Percentiles rank a stretch among this genome's conserved stretches.
phyloP scores from a whole-genome alignment of 1,140 invertebrate species.

The Piezodorus guildinii region DNA sequence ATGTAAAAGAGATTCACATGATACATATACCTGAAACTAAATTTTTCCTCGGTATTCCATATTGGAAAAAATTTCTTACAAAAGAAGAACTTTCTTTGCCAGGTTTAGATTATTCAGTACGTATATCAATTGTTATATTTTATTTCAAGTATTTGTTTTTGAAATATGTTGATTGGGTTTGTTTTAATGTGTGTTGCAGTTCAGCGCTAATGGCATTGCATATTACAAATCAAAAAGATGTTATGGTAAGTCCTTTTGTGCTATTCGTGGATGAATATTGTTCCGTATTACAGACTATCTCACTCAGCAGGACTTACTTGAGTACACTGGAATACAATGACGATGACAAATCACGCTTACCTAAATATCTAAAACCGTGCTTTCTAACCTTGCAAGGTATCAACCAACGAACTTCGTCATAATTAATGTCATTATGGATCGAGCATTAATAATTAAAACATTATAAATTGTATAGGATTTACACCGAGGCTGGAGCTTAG shows the following conservation, averaged over 20 bases:
- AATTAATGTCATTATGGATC: not conserved
- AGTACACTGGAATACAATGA: too few relatives aligned
- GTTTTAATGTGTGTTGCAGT: too few relatives aligned
- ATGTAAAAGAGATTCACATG: constrained; percentile 46
- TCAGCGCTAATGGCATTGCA: constrained; percentile 42
- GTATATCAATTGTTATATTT: not conserved
- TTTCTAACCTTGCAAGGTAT: too few relatives aligned
- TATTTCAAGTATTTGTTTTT: not conserved
- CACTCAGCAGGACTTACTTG: too few relatives aligned
- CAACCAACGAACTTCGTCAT: too few relatives aligned
- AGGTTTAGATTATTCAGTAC: constrained; percentile 47
- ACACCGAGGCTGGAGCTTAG: too few relatives aligned
- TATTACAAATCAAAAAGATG: constrained; percentile 66
- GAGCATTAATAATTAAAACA: not conserved
- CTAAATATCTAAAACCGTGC: too few relatives aligned
- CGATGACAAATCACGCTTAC: too few relatives aligned
- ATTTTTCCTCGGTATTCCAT: constrained; percentile 57
- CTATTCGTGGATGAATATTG: constrained; percentile 11
- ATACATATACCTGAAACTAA: constrained; percentile 72
- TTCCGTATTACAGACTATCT: too few relatives aligned
- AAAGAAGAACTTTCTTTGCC: constrained; percentile 43
- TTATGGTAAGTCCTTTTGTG: constrained; percentile 40
- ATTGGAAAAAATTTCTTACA: constrained; percentile 42
- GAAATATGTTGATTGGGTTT: constrained; percentile 34
- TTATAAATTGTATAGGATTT: too few relatives aligned